A percentile compares a stretch with the other conserved stretches of the same genome.
phyloP scores from a whole-genome alignment of 2,113 vertebrate species.

The Oryzias celebensis region DNA sequence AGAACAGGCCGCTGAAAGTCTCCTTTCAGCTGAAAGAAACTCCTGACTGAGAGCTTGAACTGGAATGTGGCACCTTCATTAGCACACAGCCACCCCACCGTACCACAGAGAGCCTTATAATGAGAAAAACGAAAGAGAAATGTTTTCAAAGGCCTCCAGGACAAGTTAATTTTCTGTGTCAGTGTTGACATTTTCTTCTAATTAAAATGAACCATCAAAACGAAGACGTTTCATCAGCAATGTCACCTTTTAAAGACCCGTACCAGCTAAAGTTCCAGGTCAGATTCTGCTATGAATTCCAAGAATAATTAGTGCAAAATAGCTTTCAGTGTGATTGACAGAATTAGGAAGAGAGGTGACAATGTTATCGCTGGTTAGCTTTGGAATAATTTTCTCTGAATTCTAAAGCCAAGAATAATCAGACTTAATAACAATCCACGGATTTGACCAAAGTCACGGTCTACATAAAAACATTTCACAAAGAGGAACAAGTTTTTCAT shows the following conservation, averaged over 20 bases:
- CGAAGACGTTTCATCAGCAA: neutral
- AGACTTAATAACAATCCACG: too few relatives aligned
- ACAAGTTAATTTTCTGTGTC: slow-evolving; percentile 11
- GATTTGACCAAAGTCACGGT: too few relatives aligned
- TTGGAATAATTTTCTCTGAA: too few relatives aligned
- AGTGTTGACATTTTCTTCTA: slow-evolving; percentile 26
- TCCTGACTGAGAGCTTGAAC: neutral
- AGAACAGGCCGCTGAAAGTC: neutral
- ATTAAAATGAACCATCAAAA: slow-evolving; percentile 13
- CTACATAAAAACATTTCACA: too few relatives aligned
- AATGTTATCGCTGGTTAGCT: neutral
- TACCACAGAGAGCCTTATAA: slow-evolving; percentile 1
- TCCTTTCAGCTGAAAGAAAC: neutral
- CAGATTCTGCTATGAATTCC: neutral
- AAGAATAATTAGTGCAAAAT: slow-evolving; percentile 4
- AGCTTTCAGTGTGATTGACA: neutral
- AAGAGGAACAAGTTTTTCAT: too few relatives aligned
- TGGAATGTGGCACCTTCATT: slow-evolving; percentile 11
- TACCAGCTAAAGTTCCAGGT: neutral
- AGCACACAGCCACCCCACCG: neutral
- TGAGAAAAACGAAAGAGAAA: neutral
- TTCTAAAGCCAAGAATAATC: too few relatives aligned
- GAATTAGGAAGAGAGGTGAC: neutral
- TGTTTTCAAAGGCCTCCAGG: slow-evolving; percentile 11
- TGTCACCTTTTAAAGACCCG: slow-evolving; percentile 3